Percentiles rank a stretch among this genome's conserved stretches.
These are phyloP conservation scores for Gorsachius magnificus DNA, from an alignment of 2,797 vertebrate genomes.

Conservation along the genomic window DNA sequence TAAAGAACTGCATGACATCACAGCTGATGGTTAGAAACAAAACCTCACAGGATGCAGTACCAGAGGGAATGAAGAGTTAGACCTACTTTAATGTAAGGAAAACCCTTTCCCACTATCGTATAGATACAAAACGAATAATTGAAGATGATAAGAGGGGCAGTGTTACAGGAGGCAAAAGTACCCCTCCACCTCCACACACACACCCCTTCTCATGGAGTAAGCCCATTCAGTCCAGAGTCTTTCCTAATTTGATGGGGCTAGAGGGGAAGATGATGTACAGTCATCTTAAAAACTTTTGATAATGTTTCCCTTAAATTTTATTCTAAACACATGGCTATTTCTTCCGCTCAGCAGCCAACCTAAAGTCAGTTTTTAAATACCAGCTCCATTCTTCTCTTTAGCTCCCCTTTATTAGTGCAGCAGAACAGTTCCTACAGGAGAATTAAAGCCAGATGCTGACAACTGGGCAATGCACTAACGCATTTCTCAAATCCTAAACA, in stretches of 20 bases:
- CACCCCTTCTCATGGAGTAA: neutral
- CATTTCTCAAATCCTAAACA: neutral
- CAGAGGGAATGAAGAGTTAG: neutral
- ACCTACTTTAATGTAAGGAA: neutral
- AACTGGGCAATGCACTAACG: neutral
- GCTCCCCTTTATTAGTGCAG: neutral
- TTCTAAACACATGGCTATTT: neutral
- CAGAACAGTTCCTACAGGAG: neutral
- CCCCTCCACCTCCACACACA: no score
- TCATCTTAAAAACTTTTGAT: neutral
- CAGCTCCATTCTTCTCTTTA: neutral
- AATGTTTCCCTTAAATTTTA: neutral
- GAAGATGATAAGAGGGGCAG: neutral
- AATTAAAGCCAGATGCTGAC: conserved; percentile 24
- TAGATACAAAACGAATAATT: neutral
- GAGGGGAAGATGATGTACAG: neutral
- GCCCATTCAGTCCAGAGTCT: neutral
- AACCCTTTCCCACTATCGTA: neutral
- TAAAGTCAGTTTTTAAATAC: neutral
- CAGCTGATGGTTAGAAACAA: neutral
- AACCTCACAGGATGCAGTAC: neutral
- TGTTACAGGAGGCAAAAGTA: neutral
- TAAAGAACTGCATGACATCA: neutral
- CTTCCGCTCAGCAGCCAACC: neutral
- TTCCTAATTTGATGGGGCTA: neutral